Evolutionary conservation across 2,797 vertebrate species (phyloP), one percentile per base, ranked within the genome.

Genomic region (Anabacerthia variegaticeps): DNA sequence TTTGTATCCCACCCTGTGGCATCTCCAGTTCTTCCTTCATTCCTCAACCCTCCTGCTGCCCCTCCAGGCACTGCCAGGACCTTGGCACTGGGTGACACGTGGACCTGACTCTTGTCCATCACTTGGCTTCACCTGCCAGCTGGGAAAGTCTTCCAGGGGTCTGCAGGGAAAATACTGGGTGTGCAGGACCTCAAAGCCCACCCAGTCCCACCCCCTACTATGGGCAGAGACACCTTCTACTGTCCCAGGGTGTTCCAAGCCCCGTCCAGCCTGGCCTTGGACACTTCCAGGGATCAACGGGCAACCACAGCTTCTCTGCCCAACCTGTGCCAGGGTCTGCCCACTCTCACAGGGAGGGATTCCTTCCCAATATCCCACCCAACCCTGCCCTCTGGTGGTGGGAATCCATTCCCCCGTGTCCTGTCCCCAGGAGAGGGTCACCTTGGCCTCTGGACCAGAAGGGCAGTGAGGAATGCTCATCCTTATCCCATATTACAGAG

Each of bases 1-100:
- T 65, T 27, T 26, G 32, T 58, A 12, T 49, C 44, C 28, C 32
- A 37, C 26, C 36, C 27, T 0, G 1, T 13, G 30, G 55, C 10
- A 3, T 49, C 15, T 37, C 1, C 1, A 2, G n/a, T 28, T 37
- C 13, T 3, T 44, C 41, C 44, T 5, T 0, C 26, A 15, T n/a
- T 43, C 30, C 3, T 23, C 17, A 26, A 11, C 52, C 44, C 37
- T 67, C 36, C 82, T 37, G 22, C 44, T 67, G 54, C 62, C 44
- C 26, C n/a, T 7, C n/a, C 15, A 19, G 63, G 14, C 6, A 7
- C 21, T 73, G 34, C 43, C 32, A 52, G 54, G 8, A 22, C 8
- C 4, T 3, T 51, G 66, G 30, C 39, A 23, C 4, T 12, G 32
- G 54, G 54, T 10, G 22, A 5, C 46, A 32, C 18, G 0, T 1